Conservation (phyloP, 2,113 vertebrate genomes). For the Oreochromis tanganicae region DNA sequence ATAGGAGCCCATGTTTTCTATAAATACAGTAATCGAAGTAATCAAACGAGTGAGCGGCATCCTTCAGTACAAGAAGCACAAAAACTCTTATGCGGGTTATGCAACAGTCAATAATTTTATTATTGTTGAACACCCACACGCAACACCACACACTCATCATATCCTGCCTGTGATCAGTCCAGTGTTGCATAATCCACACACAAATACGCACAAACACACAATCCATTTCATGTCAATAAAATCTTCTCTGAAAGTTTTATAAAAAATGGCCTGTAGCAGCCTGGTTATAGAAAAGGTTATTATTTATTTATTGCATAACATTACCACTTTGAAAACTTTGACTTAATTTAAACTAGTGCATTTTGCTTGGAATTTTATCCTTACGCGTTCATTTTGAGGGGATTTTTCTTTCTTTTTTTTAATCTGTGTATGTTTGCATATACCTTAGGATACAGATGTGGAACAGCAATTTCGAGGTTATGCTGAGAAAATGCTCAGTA, state of each 20-base stretch:
- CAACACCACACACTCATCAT: background rate
- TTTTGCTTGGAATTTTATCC: background rate
- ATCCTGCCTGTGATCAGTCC: constrained; percentile 9
- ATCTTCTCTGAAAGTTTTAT: constrained; percentile 14
- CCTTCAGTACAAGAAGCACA: background rate
- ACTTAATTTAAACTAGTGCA: background rate
- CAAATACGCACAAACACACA: background rate
- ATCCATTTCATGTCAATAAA: constrained; percentile 3
- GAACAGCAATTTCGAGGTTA: background rate
- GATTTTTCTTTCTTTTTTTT: background rate
- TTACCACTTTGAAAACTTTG: background rate
- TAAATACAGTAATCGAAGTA: constrained; percentile 18
- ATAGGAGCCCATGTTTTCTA: constrained; percentile 11
- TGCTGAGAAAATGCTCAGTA: background rate
- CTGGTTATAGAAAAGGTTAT: background rate
- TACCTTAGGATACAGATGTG: background rate
- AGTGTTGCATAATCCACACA: background rate
- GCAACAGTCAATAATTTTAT: constrained; percentile 2
- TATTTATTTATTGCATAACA: constrained; percentile 1
- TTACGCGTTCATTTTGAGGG: background rate
- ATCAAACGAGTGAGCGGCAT: constrained; percentile 8
- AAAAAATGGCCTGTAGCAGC: background rate
- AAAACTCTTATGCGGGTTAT: background rate
- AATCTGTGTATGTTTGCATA: background rate
- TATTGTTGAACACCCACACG: background rate